A percentile compares a stretch with the other conserved stretches of the same genome.
Conservation (phyloP, 2,113 vertebrate genomes). For the Hydrochoerus hydrochaeris region DNA sequence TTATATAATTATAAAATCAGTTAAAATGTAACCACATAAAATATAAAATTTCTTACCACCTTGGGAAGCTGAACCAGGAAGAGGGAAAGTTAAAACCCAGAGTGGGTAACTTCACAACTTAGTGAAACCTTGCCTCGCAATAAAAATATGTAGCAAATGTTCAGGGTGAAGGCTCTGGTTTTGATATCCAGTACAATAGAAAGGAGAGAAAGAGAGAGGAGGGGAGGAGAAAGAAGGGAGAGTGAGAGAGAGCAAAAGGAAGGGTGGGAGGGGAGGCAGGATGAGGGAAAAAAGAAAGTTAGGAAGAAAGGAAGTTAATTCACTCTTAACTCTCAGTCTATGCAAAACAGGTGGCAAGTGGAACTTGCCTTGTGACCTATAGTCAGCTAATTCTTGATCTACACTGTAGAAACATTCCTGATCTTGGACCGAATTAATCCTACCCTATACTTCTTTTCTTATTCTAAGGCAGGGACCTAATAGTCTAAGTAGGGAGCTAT, state of each 20-base stretch:
- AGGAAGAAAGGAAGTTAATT: neutral
- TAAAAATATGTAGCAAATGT: neutral
- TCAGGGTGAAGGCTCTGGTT: neutral
- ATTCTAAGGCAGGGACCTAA: neutral
- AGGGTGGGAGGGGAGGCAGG: too few relatives aligned
- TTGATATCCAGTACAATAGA: neutral
- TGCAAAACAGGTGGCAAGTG: neutral
- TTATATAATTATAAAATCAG: neutral
- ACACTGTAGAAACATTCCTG: neutral
- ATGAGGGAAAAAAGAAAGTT: too few relatives aligned
- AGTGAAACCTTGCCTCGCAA: neutral
- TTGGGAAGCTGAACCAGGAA: neutral
- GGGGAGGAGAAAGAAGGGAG: neutral
- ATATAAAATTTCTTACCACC: neutral
- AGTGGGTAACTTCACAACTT: neutral
- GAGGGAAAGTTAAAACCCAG: neutral
- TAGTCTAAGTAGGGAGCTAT: neutral
- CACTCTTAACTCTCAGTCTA: neutral
- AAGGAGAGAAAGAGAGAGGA: neutral
- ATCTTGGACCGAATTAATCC: too few relatives aligned
- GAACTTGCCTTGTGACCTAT: neutral
- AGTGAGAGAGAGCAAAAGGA: neutral
- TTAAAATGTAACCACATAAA: slow-evolving; percentile 5
- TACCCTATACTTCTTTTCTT: neutral
- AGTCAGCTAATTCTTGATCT: too few relatives aligned